Conservation (phyloP, 2,113 vertebrate species). For the Erythrolamprus reginae region DNA sequence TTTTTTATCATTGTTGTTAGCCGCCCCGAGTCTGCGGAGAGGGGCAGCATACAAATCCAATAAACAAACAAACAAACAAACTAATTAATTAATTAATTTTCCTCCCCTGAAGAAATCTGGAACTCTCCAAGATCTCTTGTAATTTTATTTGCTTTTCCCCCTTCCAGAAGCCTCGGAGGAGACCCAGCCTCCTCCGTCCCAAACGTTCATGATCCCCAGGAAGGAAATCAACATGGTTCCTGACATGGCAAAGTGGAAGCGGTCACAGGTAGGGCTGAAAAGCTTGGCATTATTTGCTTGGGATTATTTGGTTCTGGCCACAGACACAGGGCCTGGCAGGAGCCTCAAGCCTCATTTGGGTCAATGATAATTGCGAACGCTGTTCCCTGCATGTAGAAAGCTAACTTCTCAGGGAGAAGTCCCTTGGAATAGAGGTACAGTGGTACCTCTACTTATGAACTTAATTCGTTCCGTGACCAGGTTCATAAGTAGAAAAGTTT, state of each 20-base stretch:
- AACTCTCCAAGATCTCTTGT: background rate
- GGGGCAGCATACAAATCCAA: too few relatives aligned
- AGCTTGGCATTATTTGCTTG: background rate
- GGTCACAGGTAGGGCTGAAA: slow-evolving; percentile 78
- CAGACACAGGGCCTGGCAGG: background rate
- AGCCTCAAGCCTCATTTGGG: background rate
- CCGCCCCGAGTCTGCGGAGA: too few relatives aligned
- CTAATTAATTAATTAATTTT: too few relatives aligned
- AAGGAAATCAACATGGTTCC: slow-evolving; percentile 94
- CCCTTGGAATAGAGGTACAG: too few relatives aligned
- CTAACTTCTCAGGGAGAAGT: background rate
- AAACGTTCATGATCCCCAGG: slow-evolving; percentile 83
- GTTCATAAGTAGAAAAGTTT: too few relatives aligned
- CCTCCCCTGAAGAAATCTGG: background rate
- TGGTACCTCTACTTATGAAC: too few relatives aligned
- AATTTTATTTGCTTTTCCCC: slow-evolving; percentile 34
- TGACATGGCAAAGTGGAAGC: slow-evolving; percentile 96
- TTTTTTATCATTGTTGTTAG: too few relatives aligned
- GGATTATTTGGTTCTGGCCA: background rate
- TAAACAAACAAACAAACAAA: too few relatives aligned
- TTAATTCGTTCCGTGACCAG: too few relatives aligned
- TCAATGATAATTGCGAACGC: background rate
- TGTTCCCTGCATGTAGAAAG: background rate
- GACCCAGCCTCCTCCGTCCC: slow-evolving; percentile 64
- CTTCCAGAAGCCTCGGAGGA: slow-evolving; percentile 72